Conservation (phyloP, 2,888 invertebrate genomes). For the Sphaeridia pumilis region DNA sequence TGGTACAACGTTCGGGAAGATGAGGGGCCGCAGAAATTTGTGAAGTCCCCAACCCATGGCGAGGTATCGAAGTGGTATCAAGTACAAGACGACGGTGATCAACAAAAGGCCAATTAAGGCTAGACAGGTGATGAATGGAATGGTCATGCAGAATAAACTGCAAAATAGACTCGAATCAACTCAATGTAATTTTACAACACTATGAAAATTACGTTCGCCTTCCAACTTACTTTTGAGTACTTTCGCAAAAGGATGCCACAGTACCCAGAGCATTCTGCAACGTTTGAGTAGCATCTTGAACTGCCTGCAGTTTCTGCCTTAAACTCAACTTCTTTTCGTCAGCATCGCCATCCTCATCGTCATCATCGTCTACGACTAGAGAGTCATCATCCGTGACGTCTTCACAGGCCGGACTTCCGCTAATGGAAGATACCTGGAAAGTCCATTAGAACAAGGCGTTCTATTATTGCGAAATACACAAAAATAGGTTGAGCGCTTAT, state of each 20-base stretch:
- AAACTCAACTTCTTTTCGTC: constrained; percentile 91
- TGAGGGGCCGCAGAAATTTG: constrained; percentile 31
- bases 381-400: constrained; percentile 38
- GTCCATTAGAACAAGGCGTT: constrained; percentile 1
- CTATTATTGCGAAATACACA: no score
- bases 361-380: constrained; percentile 53
- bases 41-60: constrained; percentile 36
- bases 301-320: constrained; percentile 83
- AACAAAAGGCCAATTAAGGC: constrained; percentile 30
- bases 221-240: constrained; percentile 78
- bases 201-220: no score
- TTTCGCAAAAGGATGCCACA: constrained; percentile 84
- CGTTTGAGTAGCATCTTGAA: constrained; percentile 93
- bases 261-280: constrained; percentile 93
- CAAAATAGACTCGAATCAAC: no score
- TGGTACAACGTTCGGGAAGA: constrained; percentile 30
- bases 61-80: constrained; percentile 32
- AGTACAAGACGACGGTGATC: constrained; percentile 31
- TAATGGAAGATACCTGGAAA: constrained; percentile 40
- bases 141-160: constrained; percentile 34
- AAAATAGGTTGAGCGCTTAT: no score
- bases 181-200: no score
- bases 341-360: constrained; percentile 84
- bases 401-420: constrained; percentile 32
- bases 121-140: constrained; percentile 35